Evolutionary conservation across 1,140 invertebrate genomes (phyloP).

Genomic region (Bombus ignitus): DNA sequence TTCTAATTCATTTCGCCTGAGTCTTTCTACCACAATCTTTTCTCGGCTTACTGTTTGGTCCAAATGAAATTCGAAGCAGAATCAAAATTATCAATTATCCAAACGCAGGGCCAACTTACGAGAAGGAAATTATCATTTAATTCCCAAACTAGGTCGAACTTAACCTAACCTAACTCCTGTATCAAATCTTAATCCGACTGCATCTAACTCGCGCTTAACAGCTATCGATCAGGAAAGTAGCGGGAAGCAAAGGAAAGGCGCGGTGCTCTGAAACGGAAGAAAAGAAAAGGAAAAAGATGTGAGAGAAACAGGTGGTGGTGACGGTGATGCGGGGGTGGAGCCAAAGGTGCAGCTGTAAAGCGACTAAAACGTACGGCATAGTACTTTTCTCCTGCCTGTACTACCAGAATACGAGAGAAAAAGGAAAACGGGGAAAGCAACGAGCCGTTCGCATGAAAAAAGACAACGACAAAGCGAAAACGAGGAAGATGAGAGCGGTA

Average conservation of each 20-base stretch:
- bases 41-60: background rate
- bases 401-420: background rate
- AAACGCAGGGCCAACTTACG: background rate
- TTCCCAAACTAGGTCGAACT: background rate
- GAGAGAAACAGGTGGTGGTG: background rate
- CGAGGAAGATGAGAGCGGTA: slow-evolving; percentile 2
- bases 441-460: background rate
- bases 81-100: background rate
- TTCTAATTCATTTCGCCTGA: background rate
- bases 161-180: background rate
- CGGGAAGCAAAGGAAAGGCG: background rate
- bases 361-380: background rate
- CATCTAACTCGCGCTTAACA: background rate
- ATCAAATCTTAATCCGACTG: background rate
- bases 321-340: background rate
- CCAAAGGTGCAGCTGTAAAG: background rate
- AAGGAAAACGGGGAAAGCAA: background rate
- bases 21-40: background rate
- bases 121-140: background rate
- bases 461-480: background rate
- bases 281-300: background rate
- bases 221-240: background rate
- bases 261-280: background rate
- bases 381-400: background rate
- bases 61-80: background rate